These are phyloP conservation scores for Theocolax elegans DNA, from an alignment of 1,140 invertebrate genomes.

Conservation along the genomic window DNA sequence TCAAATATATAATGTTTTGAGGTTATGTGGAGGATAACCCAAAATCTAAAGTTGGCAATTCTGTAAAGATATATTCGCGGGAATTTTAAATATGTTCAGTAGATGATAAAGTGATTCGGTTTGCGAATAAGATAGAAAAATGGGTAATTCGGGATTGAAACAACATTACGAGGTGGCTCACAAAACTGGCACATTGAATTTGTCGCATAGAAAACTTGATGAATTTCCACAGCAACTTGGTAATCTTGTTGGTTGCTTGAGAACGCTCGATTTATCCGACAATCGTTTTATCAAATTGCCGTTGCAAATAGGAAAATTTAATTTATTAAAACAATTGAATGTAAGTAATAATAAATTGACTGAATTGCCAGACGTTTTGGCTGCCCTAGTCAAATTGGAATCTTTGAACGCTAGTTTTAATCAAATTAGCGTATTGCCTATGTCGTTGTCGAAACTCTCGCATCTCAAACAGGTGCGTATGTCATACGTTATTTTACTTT, in stretches of 20 bases:
- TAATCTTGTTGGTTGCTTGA: conserved; percentile 75
- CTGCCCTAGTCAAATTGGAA: conserved; percentile 86
- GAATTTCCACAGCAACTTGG: conserved; percentile 75
- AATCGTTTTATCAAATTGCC: conserved; percentile 87
- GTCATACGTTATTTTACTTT: too few species aligned
- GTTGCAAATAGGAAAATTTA: conserved; percentile 82
- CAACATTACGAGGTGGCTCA: conserved; percentile 92
- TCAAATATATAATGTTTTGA: too few species aligned
- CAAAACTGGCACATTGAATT: conserved; percentile 92
- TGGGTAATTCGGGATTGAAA: conserved; percentile 90
- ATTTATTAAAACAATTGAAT: conserved; percentile 85
- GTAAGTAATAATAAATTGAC: conserved; percentile 78
- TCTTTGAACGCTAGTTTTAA: conserved; percentile 81
- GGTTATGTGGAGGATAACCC: too few species aligned
- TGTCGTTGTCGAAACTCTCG: conserved; percentile 74
- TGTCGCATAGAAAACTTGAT: conserved; percentile 83
- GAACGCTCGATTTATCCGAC: conserved; percentile 90
- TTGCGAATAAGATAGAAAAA: too few species aligned
- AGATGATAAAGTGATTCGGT: too few species aligned
- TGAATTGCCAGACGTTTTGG: conserved; percentile 79
- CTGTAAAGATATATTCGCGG: too few species aligned
- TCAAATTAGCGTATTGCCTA: conserved; percentile 74
- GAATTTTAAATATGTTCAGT: too few species aligned
- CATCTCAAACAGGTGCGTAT: conserved; percentile 71
- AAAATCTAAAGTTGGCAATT: too few species aligned